These are phyloP conservation scores for Pararge aegeria DNA, from an alignment of 1,140 invertebrate genomes.

Conservation along the genomic window DNA sequence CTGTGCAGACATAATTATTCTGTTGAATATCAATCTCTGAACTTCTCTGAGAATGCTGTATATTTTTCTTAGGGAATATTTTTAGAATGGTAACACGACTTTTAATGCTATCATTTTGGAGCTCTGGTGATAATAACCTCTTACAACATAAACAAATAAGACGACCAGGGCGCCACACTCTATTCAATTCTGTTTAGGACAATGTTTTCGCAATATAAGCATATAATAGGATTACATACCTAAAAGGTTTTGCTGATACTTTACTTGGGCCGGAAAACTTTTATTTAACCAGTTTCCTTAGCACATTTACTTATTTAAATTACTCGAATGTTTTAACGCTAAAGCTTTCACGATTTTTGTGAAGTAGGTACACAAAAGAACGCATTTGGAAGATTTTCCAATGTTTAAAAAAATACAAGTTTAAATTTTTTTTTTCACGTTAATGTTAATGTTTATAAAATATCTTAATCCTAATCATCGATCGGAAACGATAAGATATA, in stretches of 20 bases:
- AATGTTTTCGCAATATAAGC: slow-evolving; percentile 25
- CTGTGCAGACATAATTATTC: too few relatives aligned
- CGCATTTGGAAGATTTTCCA: not conserved
- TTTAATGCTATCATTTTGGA: too few relatives aligned
- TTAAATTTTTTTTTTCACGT: too few relatives aligned
- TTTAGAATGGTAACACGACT: too few relatives aligned
- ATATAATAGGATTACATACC: slow-evolving; percentile 26
- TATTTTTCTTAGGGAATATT: too few relatives aligned
- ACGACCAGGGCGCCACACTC: not conserved
- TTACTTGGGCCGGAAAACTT: slow-evolving; percentile 9
- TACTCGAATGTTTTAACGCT: slow-evolving; percentile 3
- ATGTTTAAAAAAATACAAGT: not conserved
- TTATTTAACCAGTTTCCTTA: slow-evolving; percentile 12
- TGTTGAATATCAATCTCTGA: too few relatives aligned
- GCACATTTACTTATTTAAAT: slow-evolving; percentile 12
- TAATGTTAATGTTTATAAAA: too few relatives aligned
- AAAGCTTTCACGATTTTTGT: slow-evolving; percentile 1
- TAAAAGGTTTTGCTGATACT: slow-evolving; percentile 24
- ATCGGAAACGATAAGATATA: too few relatives aligned
- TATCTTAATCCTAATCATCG: too few relatives aligned
- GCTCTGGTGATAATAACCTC: too few relatives aligned
- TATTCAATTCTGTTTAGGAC: slow-evolving; percentile 15
- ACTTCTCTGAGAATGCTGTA: too few relatives aligned
- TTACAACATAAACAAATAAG: slow-evolving; percentile 17
- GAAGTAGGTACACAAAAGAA: not conserved